Conservation (phyloP, 2,113 vertebrate species). For the Pseudorasbora parva region DNA sequence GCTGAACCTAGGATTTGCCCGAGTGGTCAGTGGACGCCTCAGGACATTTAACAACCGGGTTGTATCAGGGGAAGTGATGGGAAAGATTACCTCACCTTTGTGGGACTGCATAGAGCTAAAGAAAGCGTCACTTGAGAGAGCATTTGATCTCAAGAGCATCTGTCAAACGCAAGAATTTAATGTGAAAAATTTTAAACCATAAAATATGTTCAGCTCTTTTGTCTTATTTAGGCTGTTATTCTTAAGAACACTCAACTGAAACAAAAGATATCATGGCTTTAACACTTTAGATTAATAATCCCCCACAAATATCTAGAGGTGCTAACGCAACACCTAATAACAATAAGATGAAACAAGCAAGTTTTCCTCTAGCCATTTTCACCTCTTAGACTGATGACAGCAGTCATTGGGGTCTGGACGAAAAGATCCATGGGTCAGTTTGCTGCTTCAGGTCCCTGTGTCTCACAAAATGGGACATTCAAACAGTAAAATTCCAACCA, state of each 20-base stretch:
- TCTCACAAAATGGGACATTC: slow-evolving; percentile 35
- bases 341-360: not conserved
- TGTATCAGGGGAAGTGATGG: slow-evolving; percentile 8
- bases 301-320: not conserved
- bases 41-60: not conserved
- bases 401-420: not conserved
- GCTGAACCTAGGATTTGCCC: not conserved
- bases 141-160: not conserved
- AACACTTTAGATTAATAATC: not conserved
- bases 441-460: slow-evolving; percentile 20
- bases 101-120: not conserved
- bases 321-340: not conserved
- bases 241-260: not conserved
- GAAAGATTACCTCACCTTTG: not conserved
- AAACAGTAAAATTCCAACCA: slow-evolving; percentile 25
- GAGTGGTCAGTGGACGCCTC: slow-evolving; percentile 19
- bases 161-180: not conserved
- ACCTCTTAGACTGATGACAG: slow-evolving; percentile 19
- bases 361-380: not conserved
- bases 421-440: slow-evolving; percentile 40
- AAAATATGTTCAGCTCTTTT: not conserved
- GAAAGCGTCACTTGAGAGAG: not conserved
- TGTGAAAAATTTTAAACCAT: not conserved
- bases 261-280: not conserved
- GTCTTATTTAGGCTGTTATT: not conserved